These are phyloP conservation scores for Cairina moschata DNA, from an alignment of 2,113 vertebrate species.

Conservation along the genomic window DNA sequence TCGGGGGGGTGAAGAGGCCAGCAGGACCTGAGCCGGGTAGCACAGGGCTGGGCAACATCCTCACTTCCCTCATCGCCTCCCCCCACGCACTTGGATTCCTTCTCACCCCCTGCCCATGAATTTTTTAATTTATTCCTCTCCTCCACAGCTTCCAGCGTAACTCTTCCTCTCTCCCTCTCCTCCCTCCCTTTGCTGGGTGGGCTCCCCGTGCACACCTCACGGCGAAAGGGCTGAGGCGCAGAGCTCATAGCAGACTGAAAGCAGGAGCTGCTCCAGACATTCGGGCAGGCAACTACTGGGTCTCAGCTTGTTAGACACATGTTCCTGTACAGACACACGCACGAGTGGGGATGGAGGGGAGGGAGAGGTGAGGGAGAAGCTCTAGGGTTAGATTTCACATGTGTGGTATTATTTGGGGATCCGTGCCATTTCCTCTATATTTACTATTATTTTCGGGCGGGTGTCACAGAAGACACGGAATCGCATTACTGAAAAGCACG, in stretches of 20 bases:
- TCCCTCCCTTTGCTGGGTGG: neutral
- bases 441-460: conserved; percentile 11
- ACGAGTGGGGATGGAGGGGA: neutral
- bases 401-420: neutral
- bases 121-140: neutral
- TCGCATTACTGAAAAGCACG: neutral
- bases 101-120: neutral
- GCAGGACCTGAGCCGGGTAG: neutral
- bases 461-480: neutral
- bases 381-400: neutral
- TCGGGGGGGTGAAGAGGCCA: neutral
- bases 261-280: neutral
- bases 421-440: neutral
- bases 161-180: neutral
- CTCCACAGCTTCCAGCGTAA: neutral
- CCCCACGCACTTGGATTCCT: neutral
- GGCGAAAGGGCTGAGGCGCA: neutral
- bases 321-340: neutral
- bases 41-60: neutral
- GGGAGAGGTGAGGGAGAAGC: neutral
- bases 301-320: neutral
- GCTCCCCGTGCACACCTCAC: neutral
- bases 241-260: neutral
- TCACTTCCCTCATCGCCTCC: neutral
- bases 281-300: neutral